These are phyloP conservation scores for Drosophila neocordata DNA, from an alignment of 1,140 invertebrate species.

Conservation along the genomic window DNA sequence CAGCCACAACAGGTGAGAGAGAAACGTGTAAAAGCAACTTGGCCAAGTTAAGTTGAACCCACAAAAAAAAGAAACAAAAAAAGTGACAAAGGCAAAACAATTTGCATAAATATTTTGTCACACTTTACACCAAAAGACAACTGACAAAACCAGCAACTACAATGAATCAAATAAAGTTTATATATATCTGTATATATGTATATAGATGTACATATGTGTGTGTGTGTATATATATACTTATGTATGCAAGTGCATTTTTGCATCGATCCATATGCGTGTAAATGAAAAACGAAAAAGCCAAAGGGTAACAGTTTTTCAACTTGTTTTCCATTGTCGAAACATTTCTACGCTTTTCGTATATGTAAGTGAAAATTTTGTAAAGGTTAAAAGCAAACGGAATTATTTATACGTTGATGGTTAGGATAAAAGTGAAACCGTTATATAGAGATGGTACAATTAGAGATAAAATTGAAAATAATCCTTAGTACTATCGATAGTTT, in stretches of 20 bases:
- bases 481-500: no score
- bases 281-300: constrained; percentile 6
- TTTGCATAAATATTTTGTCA: constrained; percentile 63
- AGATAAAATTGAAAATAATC: no score
- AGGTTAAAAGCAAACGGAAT: background rate
- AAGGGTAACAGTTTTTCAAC: background rate
- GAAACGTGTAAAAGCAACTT: constrained; percentile 22
- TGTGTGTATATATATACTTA: background rate
- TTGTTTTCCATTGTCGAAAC: background rate
- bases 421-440: no score
- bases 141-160: constrained; percentile 3
- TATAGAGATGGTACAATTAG: no score
- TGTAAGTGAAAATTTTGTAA: background rate
- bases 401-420: no score
- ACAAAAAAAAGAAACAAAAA: background rate
- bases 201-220: background rate
- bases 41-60: constrained; percentile 7
- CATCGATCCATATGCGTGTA: constrained; percentile 6
- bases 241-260: background rate
- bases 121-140: constrained; percentile 8
- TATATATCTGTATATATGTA: background rate
- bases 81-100: constrained; percentile 19
- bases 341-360: background rate
- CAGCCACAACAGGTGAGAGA: constrained; percentile 41
- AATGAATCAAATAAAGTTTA: background rate